These are phyloP conservation scores for Coryphaenoides rupestris DNA, from an alignment of 2,113 vertebrate genomes.

Conservation along the genomic window DNA sequence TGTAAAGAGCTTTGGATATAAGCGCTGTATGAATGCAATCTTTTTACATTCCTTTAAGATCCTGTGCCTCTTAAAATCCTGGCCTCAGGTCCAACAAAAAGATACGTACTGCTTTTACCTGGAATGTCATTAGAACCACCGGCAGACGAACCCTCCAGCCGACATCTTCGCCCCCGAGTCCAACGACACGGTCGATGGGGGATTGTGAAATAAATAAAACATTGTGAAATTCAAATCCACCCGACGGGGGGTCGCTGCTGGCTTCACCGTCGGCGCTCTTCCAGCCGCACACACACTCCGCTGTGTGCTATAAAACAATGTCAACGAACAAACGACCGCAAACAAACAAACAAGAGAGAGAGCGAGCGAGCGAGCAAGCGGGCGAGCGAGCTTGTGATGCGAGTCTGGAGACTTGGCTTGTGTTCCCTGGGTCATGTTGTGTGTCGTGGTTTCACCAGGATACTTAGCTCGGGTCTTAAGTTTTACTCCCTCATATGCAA, in stretches of 20 bases:
- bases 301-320: constrained; percentile 20
- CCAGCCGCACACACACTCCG: constrained; percentile 32
- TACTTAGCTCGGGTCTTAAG: too few species aligned
- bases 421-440: constrained; percentile 6
- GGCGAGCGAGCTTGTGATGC: constrained; percentile 32
- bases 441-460: constrained; percentile 22
- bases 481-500: too few species aligned
- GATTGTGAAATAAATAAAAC: too few species aligned
- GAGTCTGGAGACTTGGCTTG: constrained; percentile 16
- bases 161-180: constrained; percentile 19
- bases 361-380: too few species aligned
- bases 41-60: constrained; percentile 37
- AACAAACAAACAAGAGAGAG: neutral
- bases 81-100: constrained; percentile 41
- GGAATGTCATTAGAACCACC: constrained; percentile 15
- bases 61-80: constrained; percentile 27
- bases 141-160: constrained; percentile 23
- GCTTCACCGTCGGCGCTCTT: constrained; percentile 19
- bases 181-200: constrained; percentile 21
- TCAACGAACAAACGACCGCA: too few species aligned
- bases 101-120: too few species aligned
- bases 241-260: constrained; percentile 24
- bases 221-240: constrained; percentile 34
- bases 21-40: too few species aligned
- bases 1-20: too few species aligned